phyloP scores from a whole-genome alignment of 2,888 invertebrate genomes.

The Meloe dianella region DNA sequence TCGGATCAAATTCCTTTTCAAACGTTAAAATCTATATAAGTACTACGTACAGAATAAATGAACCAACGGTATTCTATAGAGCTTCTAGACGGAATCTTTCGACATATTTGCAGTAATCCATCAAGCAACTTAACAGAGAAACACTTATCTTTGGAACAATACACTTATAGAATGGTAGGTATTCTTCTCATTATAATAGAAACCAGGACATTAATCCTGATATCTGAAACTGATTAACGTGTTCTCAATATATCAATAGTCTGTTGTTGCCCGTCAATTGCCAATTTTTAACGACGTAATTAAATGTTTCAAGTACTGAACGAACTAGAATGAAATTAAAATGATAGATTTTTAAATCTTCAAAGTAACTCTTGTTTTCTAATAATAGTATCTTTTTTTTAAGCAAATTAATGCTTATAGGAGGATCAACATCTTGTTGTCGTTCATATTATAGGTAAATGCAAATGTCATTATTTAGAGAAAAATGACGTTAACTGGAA shows the following conservation, averaged over 20 bases:
- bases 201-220: constrained; percentile 11
- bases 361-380: not conserved
- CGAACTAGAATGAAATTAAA: not conserved
- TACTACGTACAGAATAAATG: too few relatives aligned
- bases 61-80: not conserved
- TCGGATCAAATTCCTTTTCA: too few relatives aligned
- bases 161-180: not conserved
- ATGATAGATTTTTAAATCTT: not conserved
- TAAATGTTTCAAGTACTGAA: constrained; percentile 9
- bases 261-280: constrained; percentile 8
- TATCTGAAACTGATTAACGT: constrained; percentile 17
- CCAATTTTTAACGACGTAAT: constrained; percentile 20
- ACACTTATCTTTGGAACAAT: not conserved
- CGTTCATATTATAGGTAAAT: too few relatives aligned
- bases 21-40: too few relatives aligned
- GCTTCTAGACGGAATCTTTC: not conserved
- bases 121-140: not conserved
- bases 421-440: not conserved
- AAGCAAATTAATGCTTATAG: not conserved
- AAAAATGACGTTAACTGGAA: too few relatives aligned
- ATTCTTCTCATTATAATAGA: not conserved
- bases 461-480: too few relatives aligned
- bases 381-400: not conserved
- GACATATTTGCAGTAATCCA: not conserved
- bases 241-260: constrained; percentile 11